These are phyloP conservation scores for Dreissena polymorpha DNA, from an alignment of 1,140 invertebrate genomes.

Conservation along the genomic window DNA sequence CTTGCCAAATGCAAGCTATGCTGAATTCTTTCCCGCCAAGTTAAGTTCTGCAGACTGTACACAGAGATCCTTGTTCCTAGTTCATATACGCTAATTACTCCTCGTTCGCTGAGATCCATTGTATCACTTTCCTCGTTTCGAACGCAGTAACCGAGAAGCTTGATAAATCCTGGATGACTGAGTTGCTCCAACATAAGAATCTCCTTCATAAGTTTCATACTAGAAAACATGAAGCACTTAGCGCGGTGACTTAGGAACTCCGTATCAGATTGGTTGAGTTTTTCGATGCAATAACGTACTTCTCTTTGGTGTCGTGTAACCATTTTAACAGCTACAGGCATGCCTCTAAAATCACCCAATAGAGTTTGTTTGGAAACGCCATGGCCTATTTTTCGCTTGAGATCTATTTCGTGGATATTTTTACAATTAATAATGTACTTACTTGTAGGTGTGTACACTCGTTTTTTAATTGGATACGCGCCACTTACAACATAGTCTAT, in stretches of 20 bases:
- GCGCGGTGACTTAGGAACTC: slow-evolving; percentile 22
- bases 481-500: too few species aligned
- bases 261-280: slow-evolving; percentile 52
- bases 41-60: slow-evolving; percentile 66
- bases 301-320: slow-evolving; percentile 75
- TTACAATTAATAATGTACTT: slow-evolving; percentile 70
- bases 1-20: slow-evolving; percentile 69
- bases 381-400: slow-evolving; percentile 73
- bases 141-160: slow-evolving; percentile 74
- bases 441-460: background rate
- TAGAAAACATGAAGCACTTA: slow-evolving; percentile 71
- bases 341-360: slow-evolving; percentile 64
- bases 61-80: slow-evolving; percentile 68
- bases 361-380: slow-evolving; percentile 76
- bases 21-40: slow-evolving; percentile 63
- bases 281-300: slow-evolving; percentile 70
- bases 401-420: slow-evolving; percentile 70
- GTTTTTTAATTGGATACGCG: background rate
- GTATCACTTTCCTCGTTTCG: slow-evolving; percentile 76
- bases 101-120: slow-evolving; percentile 74
- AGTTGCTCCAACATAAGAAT: slow-evolving; percentile 75
- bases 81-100: slow-evolving; percentile 73
- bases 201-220: slow-evolving; percentile 78
- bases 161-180: slow-evolving; percentile 70
- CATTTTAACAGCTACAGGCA: slow-evolving; percentile 75